Evolutionary conservation across 2,113 vertebrate genomes (phyloP).

Genomic region (Baryphthengus martii): DNA sequence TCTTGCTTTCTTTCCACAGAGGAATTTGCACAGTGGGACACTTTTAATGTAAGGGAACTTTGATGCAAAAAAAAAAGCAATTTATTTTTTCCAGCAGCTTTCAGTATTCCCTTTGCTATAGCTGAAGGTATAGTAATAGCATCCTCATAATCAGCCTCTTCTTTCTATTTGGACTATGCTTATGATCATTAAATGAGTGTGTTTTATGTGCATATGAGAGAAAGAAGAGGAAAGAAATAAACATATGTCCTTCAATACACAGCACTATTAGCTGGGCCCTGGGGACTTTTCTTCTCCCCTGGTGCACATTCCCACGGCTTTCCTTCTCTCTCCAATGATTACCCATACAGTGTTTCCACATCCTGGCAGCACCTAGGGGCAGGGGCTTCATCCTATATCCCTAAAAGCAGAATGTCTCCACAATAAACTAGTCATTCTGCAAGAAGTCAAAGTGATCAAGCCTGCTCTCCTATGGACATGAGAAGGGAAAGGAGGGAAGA

Average conservation of each 20-base stretch:
- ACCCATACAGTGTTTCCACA: not conserved
- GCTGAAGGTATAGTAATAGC: not conserved
- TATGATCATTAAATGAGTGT: not conserved
- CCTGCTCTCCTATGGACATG: not conserved
- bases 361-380: not conserved
- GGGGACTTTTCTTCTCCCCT: not conserved
- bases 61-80: slow-evolving; percentile 37
- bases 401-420: not conserved
- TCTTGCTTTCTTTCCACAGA: slow-evolving; percentile 30
- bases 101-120: slow-evolving; percentile 12
- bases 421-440: not conserved
- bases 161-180: not conserved
- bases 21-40: slow-evolving; percentile 4
- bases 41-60: slow-evolving; percentile 13
- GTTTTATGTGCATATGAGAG: not conserved
- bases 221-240: slow-evolving; percentile 13
- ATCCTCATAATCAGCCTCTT: not conserved
- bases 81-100: slow-evolving; percentile 55
- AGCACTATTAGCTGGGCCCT: not conserved
- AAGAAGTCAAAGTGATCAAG: not conserved
- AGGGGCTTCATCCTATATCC: not conserved
- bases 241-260: not conserved
- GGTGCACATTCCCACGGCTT: accelerated
- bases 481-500: not conserved
- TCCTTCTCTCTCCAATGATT: not conserved